Conservation (phyloP, 2,888 invertebrate species). For the Ennomos fuscantarius region DNA sequence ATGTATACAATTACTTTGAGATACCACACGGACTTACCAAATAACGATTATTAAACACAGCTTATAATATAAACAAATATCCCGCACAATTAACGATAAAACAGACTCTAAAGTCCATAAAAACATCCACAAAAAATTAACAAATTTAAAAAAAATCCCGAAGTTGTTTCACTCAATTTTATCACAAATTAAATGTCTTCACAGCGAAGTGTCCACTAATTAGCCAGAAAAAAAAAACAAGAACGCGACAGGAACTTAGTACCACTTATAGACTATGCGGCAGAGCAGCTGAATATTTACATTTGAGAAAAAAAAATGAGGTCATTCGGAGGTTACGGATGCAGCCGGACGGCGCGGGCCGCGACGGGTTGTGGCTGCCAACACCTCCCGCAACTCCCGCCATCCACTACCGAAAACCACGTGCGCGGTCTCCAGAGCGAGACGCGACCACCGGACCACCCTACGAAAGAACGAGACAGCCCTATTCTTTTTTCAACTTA, state of each 20-base stretch:
- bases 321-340: conserved; percentile 84
- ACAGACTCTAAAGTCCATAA: conserved; percentile 50
- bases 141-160: conserved; percentile 47
- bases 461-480: conserved; percentile 53
- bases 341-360: conserved; percentile 83
- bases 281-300: conserved; percentile 84
- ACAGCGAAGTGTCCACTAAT: conserved; percentile 63
- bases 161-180: conserved; percentile 58
- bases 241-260: conserved; percentile 79
- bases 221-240: conserved; percentile 54
- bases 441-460: conserved; percentile 51
- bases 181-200: conserved; percentile 60
- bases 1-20: conserved; percentile 18
- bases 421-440: conserved; percentile 74
- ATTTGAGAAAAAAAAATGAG: conserved; percentile 84
- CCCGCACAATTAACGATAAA: conserved; percentile 56
- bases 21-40: conserved; percentile 20
- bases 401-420: conserved; percentile 66
- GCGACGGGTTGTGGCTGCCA: conserved; percentile 75
- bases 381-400: conserved; percentile 48
- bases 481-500: conserved; percentile 82
- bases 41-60: conserved; percentile 10
- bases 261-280: conserved; percentile 84
- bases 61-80: conserved; percentile 33
- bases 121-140: conserved; percentile 46